These are phyloP conservation scores for Chaetodon auriga DNA, from an alignment of 2,113 vertebrate genomes.

Conservation along the genomic window DNA sequence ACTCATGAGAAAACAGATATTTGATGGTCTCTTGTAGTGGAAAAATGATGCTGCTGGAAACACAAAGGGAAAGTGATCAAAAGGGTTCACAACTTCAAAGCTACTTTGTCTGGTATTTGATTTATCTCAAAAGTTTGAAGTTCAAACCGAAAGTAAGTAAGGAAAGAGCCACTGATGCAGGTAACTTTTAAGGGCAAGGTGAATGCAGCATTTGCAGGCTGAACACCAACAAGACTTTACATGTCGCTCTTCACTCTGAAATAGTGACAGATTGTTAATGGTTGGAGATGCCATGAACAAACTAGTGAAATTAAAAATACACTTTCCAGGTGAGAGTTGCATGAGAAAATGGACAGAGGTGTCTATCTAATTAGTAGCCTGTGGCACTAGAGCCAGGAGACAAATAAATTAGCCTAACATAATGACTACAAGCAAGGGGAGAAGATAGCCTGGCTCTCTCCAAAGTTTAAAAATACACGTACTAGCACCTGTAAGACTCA, in stretches of 20 bases:
- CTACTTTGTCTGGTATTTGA: not conserved
- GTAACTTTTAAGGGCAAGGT: not conserved
- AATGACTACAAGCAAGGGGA: not conserved
- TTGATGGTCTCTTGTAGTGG: not conserved
- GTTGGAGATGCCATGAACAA: not conserved
- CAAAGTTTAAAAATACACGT: not conserved
- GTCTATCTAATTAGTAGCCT: not conserved
- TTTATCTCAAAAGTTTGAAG: not conserved
- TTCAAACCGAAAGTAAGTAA: constrained; percentile 5
- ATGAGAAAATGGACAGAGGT: not conserved
- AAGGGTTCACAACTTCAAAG: constrained; percentile 26
- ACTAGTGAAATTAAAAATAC: not conserved
- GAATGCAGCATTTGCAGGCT: not conserved
- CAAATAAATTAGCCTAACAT: not conserved
- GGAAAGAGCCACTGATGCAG: not conserved
- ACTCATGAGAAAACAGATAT: constrained; percentile 4
- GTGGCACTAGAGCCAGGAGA: not conserved
- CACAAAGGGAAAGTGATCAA: constrained; percentile 8
- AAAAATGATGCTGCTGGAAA: constrained; percentile 7
- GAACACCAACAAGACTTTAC: no score
- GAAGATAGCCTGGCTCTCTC: not conserved
- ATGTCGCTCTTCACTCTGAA: not conserved
- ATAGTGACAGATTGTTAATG: not conserved
- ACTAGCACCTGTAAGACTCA: not conserved
- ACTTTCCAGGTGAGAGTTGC: not conserved